phyloP scores from a whole-genome alignment of 1,140 invertebrate species.

The Elymnias hypermnestra region DNA sequence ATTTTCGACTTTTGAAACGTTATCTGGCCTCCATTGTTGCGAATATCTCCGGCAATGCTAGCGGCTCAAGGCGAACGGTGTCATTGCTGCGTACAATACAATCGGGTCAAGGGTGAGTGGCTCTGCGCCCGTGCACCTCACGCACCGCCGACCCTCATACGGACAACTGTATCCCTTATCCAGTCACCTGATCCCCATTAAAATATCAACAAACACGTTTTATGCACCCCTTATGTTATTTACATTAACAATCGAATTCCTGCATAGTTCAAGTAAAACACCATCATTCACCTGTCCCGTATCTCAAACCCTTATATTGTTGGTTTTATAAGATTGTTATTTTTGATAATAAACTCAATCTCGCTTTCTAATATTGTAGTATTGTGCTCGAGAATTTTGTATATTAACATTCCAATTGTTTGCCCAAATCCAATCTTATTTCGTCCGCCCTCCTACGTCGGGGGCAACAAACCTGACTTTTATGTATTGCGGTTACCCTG shows the following conservation, averaged over 20 bases:
- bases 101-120: conserved; percentile 67
- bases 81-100: conserved; percentile 73
- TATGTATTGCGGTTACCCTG: conserved; percentile 44
- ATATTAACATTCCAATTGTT: conserved; percentile 16
- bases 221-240: conserved; percentile 42
- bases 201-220: conserved; percentile 34
- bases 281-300: conserved; percentile 56
- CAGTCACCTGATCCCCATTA: conserved; percentile 49
- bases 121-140: conserved; percentile 39
- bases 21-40: conserved; percentile 76
- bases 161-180: conserved; percentile 60
- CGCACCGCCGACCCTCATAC: conserved; percentile 29
- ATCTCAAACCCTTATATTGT: conserved; percentile 37
- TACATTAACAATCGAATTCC: conserved; percentile 38
- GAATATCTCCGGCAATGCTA: conserved; percentile 74
- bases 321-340: conserved; percentile 23
- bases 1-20: conserved; percentile 74
- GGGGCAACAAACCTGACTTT: conserved; percentile 45
- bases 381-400: conserved; percentile 10
- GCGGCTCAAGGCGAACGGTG: conserved; percentile 71
- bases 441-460: conserved; percentile 30
- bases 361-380: conserved; percentile 6
- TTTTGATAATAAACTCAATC: conserved; percentile 23
- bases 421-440: conserved; percentile 19
- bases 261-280: conserved; percentile 35